These are phyloP conservation scores for Cerastis rubricosa DNA, from an alignment of 2,888 invertebrate species.

Conservation along the genomic window DNA sequence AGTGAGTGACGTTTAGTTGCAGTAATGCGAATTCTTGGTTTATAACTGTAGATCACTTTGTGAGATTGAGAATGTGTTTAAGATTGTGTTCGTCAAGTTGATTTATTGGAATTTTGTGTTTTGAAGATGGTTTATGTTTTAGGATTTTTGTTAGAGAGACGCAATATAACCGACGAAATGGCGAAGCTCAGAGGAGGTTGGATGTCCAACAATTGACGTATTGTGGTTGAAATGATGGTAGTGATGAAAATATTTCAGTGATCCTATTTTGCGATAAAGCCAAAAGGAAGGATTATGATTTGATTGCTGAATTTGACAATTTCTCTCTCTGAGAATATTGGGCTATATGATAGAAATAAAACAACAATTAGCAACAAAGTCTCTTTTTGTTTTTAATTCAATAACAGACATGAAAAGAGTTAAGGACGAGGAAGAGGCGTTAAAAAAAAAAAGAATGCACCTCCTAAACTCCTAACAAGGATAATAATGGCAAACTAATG, in stretches of 20 bases:
- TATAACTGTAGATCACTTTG: constrained; percentile 34
- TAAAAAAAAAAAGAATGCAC: too few species aligned
- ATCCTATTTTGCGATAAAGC: background rate
- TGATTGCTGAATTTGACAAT: too few species aligned
- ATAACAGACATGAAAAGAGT: background rate
- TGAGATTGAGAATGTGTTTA: constrained; percentile 6
- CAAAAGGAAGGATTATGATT: background rate
- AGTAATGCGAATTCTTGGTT: constrained; percentile 54
- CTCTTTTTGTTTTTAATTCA: too few species aligned
- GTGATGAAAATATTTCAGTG: background rate
- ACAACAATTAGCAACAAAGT: too few species aligned
- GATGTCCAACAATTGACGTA: background rate
- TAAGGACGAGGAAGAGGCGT: too few species aligned
- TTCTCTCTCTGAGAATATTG: background rate
- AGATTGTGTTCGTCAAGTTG: background rate
- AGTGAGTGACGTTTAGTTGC: constrained; percentile 59
- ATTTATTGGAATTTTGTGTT: background rate
- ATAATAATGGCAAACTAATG: constrained; percentile 24
- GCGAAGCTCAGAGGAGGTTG: background rate
- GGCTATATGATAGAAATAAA: background rate
- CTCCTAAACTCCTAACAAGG: constrained; percentile 30
- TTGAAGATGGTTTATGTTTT: background rate
- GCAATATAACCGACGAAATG: background rate
- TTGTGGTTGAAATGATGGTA: background rate
- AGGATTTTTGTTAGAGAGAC: background rate